Evolutionary conservation across 1,140 invertebrate genomes (phyloP).

Genomic region (Drosophila ercepeae): DNA sequence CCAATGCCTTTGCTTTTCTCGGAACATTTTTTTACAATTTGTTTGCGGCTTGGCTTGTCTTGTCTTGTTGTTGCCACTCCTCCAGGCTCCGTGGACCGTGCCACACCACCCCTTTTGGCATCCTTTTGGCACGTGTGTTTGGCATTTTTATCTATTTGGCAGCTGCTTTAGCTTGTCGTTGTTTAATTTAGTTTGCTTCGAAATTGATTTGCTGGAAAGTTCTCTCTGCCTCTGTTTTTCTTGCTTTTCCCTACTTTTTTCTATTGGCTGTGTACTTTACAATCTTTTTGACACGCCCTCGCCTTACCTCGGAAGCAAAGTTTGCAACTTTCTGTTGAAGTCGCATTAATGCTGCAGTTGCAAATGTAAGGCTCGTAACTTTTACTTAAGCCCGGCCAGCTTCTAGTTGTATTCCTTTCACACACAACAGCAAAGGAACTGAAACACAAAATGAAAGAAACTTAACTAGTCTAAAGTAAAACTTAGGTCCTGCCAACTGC

Average conservation of each 20-base stretch:
- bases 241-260: neutral
- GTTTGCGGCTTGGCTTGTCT: conserved; percentile 71
- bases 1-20: conserved; percentile 41
- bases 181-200: conserved; percentile 58
- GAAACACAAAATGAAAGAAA: neutral
- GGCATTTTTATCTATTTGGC: conserved; percentile 74
- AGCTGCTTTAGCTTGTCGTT: conserved; percentile 64
- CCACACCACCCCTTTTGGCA: conserved; percentile 6
- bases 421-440: neutral
- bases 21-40: conserved; percentile 76
- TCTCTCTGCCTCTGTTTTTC: conserved; percentile 1
- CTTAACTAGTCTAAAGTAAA: conserved; percentile 22
- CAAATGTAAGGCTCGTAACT: conserved; percentile 36
- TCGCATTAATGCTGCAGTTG: conserved; percentile 49
- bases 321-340: conserved; percentile 47
- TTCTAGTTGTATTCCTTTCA: conserved; percentile 16
- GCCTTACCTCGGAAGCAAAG: conserved; percentile 17
- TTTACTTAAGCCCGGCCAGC: conserved; percentile 42
- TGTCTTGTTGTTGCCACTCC: conserved; percentile 2
- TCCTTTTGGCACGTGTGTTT: conserved; percentile 41
- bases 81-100: neutral
- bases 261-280: neutral
- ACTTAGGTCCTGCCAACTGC: conserved; percentile 13
- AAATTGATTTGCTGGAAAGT: conserved; percentile 66
- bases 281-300: conserved; percentile 43